These are phyloP conservation scores for Acleris laterana DNA, from an alignment of 2,888 invertebrate genomes.

Conservation along the genomic window DNA sequence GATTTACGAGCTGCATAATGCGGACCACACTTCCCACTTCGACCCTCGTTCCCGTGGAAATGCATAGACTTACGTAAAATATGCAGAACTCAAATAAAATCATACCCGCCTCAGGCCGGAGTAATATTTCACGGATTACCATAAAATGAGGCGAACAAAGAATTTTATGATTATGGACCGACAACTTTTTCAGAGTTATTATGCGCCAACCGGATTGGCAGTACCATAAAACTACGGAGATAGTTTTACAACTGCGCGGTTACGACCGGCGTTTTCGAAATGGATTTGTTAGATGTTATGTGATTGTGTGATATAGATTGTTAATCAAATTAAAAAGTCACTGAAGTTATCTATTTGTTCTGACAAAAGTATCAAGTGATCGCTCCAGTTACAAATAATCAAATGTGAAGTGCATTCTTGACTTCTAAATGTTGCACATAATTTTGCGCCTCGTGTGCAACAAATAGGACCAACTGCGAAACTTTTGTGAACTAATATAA, in stretches of 20 bases:
- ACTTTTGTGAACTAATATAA: too few species aligned
- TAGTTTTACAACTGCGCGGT: conserved; percentile 37
- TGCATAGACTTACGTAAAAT: conserved; percentile 39
- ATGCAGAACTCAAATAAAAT: conserved; percentile 43
- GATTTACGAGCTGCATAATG: conserved; percentile 27
- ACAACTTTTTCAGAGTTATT: conserved; percentile 54
- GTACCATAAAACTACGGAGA: conserved; percentile 46
- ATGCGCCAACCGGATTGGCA: conserved; percentile 50
- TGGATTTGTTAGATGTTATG: conserved; percentile 17
- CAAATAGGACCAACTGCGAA: too few species aligned
- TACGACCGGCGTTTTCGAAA: conserved; percentile 30
- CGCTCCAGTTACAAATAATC: too few species aligned
- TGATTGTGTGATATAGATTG: conserved; percentile 22
- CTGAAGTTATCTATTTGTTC: not conserved
- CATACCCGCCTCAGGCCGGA: conserved; percentile 33
- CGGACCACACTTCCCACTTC: conserved; percentile 18
- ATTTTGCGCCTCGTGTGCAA: too few species aligned
- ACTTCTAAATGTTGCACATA: too few species aligned
- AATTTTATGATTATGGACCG: conserved; percentile 53
- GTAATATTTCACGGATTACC: conserved; percentile 45
- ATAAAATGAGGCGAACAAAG: conserved; percentile 48
- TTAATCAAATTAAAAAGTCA: conserved; percentile 1
- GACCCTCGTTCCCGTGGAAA: conserved; percentile 36
- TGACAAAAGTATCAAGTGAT: not conserved
- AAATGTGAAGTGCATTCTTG: too few species aligned